A percentile compares a stretch with the other conserved stretches of the same genome.
Evolutionary conservation across 2,113 vertebrate genomes (phyloP).

Genomic region (Dicaeum eximium): DNA sequence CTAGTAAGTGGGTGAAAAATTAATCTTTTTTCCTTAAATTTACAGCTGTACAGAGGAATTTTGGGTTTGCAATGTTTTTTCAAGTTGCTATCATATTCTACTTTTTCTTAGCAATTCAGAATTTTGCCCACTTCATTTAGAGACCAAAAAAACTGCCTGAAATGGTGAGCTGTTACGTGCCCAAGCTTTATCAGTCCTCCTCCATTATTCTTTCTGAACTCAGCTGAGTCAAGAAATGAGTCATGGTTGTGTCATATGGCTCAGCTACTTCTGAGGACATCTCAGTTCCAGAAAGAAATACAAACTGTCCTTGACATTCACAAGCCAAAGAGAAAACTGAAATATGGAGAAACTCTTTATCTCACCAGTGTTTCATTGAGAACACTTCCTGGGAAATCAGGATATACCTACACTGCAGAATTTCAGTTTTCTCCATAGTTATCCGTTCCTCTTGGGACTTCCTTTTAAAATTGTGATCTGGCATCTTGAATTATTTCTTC

Average conservation of each 20-base stretch:
- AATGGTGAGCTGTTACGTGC: background rate
- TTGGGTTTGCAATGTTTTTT: slow-evolving; percentile 16
- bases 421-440: background rate
- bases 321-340: background rate
- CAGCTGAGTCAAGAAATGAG: slow-evolving; percentile 29
- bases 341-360: background rate
- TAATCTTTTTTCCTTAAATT: slow-evolving; percentile 36
- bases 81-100: slow-evolving; percentile 5
- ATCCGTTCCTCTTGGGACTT: background rate
- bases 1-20: slow-evolving; percentile 55
- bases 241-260: slow-evolving; percentile 10
- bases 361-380: background rate
- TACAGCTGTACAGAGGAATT: slow-evolving; percentile 1
- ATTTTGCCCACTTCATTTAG: slow-evolving; percentile 23
- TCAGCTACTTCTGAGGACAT: background rate
- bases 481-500: background rate
- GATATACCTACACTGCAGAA: background rate
- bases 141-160: background rate
- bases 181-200: background rate
- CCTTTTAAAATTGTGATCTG: background rate
- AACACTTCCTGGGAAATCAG: background rate
- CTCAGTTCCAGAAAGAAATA: background rate
- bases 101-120: slow-evolving; percentile 27
- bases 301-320: background rate
- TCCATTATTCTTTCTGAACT: slow-evolving; percentile 15